A percentile compares a stretch with the other conserved stretches of the same genome.
phyloP scores from a whole-genome alignment of 1,140 invertebrate species.

The Probaryconus sp. region DNA sequence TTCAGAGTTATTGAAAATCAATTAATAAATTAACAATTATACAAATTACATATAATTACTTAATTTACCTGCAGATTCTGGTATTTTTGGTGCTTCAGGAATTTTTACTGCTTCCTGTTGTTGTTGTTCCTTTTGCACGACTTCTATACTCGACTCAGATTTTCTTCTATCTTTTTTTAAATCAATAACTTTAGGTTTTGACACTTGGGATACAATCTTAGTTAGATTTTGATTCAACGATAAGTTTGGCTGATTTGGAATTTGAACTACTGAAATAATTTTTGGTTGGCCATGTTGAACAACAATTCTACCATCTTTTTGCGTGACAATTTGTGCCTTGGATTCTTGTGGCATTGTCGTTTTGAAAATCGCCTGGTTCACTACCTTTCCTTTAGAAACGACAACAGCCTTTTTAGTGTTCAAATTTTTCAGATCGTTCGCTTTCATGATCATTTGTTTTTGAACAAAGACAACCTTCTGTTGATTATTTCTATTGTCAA shows the following conservation, averaged over 20 bases:
- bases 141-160: conserved; percentile 59
- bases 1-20: too few relatives aligned
- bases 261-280: conserved; percentile 43
- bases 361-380: conserved; percentile 64
- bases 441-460: conserved; percentile 71
- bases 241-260: conserved; percentile 32
- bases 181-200: conserved; percentile 68
- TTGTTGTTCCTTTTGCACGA: conserved; percentile 53
- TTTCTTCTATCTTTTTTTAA: conserved; percentile 73
- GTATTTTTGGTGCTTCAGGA: conserved; percentile 48
- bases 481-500: conserved; percentile 68
- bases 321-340: conserved; percentile 53
- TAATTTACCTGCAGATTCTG: conserved; percentile 23
- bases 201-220: conserved; percentile 10
- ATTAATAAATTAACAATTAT: too few relatives aligned
- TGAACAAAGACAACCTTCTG: conserved; percentile 71
- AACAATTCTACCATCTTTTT: conserved; percentile 48
- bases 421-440: conserved; percentile 67
- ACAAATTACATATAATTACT: not conserved
- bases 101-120: conserved; percentile 65
- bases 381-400: conserved; percentile 67
- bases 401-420: conserved; percentile 66
- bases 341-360: conserved; percentile 63
- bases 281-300: conserved; percentile 35
- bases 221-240: conserved; percentile 18